These are phyloP conservation scores for Gymnoscopelus braueri DNA, from an alignment of 2,797 vertebrate genomes.

Conservation along the genomic window DNA sequence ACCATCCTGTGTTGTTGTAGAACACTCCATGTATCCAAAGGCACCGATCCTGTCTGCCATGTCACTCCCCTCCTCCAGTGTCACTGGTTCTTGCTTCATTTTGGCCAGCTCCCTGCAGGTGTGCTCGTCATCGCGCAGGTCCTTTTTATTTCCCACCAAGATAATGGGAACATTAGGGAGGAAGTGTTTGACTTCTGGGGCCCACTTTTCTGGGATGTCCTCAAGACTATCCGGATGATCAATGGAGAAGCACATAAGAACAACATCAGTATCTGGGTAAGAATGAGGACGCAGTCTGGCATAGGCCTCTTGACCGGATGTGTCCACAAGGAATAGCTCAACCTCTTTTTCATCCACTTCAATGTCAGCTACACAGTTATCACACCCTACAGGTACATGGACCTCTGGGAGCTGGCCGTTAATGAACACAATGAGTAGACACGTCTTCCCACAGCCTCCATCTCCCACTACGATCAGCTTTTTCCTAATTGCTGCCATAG, in stretches of 20 bases:
- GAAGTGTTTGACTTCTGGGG: constrained; percentile 98
- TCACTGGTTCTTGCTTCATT: too few relatives aligned
- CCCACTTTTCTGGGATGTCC: constrained; percentile 87
- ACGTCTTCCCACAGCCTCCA: constrained; percentile 90
- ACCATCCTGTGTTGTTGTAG: constrained; percentile 98
- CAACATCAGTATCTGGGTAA: too few relatives aligned
- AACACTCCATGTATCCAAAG: constrained; percentile 96
- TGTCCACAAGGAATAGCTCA: too few relatives aligned
- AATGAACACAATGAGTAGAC: constrained; percentile 89
- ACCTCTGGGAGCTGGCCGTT: constrained; percentile 92
- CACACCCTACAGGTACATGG: constrained; percentile 89
- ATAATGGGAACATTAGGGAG: constrained; percentile 99
- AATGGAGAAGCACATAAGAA: too few relatives aligned
- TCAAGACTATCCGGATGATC: too few relatives aligned
- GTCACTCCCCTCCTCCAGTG: too few relatives aligned
- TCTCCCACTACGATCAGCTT: constrained; percentile 91
- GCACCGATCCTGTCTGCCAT: too few relatives aligned
- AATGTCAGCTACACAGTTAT: constrained; percentile 90
- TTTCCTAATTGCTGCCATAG: constrained; percentile 89
- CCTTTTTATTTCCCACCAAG: constrained; percentile 90
- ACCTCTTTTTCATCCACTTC: constrained; percentile 69
- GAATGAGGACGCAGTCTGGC: too few relatives aligned
- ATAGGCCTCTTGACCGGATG: too few relatives aligned
- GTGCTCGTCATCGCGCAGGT: too few relatives aligned
- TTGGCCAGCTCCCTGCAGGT: too few relatives aligned